phyloP scores from a whole-genome alignment of 2,113 vertebrate species.

The cat (Felis catus) region F.catus_Fca126_mat1.0 CM031420.1:57643501-57644000 shows the following conservation, averaged over 20 bases:
- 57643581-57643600: not conserved
- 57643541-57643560: not conserved
- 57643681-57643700: not conserved
- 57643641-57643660: not conserved
- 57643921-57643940: not conserved
- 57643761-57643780: constrained; percentile 42
- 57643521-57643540: not conserved
- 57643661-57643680: not conserved
- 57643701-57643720: not conserved
- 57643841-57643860: not conserved
- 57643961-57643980: constrained; percentile 29
- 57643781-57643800: constrained; percentile 9
- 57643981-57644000: not conserved
- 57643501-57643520: not conserved
- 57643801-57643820: not conserved
- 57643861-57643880: not conserved
- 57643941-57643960: not conserved
- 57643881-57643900: not conserved
- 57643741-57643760: not conserved
- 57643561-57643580: not conserved
- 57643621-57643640: not conserved
- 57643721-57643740: constrained; percentile 6
- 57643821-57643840: not conserved
- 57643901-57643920: not conserved
- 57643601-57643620: not conserved